Evolutionary conservation across 2,113 vertebrate species (phyloP), one percentile per base, ranked within the genome.

Genomic region (Lutjanus erythropterus): DNA sequence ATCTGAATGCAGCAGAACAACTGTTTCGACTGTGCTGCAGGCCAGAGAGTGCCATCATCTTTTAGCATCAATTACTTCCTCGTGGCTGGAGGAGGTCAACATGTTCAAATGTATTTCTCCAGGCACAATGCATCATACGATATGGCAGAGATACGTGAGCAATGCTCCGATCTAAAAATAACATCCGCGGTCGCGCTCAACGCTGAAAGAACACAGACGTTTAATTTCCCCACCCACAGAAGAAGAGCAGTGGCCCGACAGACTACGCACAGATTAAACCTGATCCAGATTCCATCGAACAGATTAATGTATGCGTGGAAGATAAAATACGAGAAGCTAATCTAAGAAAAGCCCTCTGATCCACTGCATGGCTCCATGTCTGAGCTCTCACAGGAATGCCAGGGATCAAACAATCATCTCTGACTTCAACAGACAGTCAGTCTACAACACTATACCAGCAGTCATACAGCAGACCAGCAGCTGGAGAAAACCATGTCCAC

Each of bases 61-160:
- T 58, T 91, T 75, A 93, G 87, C 88, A 75, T 92, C 87, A 93
- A 69, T 90, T 86, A 86, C 80, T 90, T 91, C 84, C 86, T 82
- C 71, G 19, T 85, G 89, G 84, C 89, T 85, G 88, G 79, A 86
- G 84, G 88, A 88, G 90, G 83, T 88, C 88, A 80, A 42, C 81
- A 64, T 79, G 70, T 52, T 76, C 41, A 14, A 62, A 68, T 41
- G 69, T 10, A 68, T 84, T 61, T 77, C 77, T 78, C 33, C 8
- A 14, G 75, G 84, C 85, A 41, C 39, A 85, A 68, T 49, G 75
- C 76, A 85, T 88, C 73, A 71, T 80, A 19, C 12, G 12, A 88
- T 73, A 80, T 3, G 47, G 55, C 78, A 69, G 61, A 42, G 75
- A 88, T 88, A 85, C 52, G 53, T 10, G 64, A 87, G 73, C 77